A percentile compares a stretch with the other conserved stretches of the same genome.
These are phyloP conservation scores for Sparus aurata DNA, from an alignment of 2,797 vertebrate genomes.

Conservation along the genomic window DNA sequence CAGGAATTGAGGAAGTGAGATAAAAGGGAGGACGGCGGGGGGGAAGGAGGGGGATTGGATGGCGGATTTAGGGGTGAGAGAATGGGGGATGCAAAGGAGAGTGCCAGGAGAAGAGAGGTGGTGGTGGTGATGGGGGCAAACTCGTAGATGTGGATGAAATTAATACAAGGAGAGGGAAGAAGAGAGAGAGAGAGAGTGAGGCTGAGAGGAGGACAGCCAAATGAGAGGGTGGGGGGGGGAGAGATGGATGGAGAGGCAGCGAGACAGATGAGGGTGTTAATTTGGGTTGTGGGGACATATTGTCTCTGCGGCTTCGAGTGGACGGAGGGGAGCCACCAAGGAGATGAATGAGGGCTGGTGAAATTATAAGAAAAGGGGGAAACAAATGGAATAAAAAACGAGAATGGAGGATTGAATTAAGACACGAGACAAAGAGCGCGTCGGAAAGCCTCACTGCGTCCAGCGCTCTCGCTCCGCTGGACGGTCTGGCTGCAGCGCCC, in stretches of 20 bases:
- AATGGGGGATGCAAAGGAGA: conserved; percentile 32
- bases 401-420: conserved; percentile 25
- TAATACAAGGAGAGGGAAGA: background rate
- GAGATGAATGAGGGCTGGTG: conserved; percentile 32
- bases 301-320: conserved; percentile 50
- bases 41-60: background rate
- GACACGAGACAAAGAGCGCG: background rate
- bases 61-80: conserved; percentile 36
- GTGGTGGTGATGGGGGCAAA: background rate
- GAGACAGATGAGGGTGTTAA: conserved; percentile 55
- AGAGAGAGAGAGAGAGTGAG: background rate
- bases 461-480: background rate
- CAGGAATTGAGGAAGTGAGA: conserved; percentile 36
- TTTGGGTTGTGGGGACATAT: conserved; percentile 50
- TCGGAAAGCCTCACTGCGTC: background rate
- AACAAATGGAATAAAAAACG: conserved; percentile 21
- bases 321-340: conserved; percentile 27
- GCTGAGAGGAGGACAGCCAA: conserved; percentile 41
- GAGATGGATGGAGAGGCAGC: conserved; percentile 51
- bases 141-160: conserved; percentile 10
- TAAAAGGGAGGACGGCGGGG: conserved; percentile 5
- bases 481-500: conserved; percentile 18
- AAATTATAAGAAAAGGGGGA: conserved; percentile 8
- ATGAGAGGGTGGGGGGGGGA: conserved; percentile 49
- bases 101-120: conserved; percentile 16